Base-by-base conservation (phyloP, 1,140 invertebrate genomes). In the Odontomachus brunneus region DNA sequence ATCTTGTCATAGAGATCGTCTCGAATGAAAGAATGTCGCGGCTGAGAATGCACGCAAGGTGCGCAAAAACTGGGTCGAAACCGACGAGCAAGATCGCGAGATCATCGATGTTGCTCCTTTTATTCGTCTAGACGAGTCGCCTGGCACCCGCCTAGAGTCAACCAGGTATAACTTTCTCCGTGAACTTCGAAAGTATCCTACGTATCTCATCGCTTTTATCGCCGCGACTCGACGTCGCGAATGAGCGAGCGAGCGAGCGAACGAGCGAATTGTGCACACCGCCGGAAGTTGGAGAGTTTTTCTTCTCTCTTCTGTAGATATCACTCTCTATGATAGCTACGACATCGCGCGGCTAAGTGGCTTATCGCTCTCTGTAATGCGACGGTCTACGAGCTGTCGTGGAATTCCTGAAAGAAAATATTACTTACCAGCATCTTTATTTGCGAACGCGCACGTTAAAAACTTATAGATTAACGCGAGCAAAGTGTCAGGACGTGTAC, bases 131-230 rank as follows among this genome's bases (percentile, higher is more conserved):
- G 71, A 86, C 74, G 63, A 81, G 72, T 83, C 55, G 73, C 38
- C 57, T 72, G 73, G 85, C 55, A 57, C 48, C 72, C 65, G 44
- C 57, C 48, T 55, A 62, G 57, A 81, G 74, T 84, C 80, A 86
- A 81, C 83, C 83, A 60, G 73, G 86, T 72, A 76, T 86, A 86
- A 89, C 89, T 90, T 90, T 90, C 89, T 88, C 89, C 88, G 59
- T 89, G 87, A 72, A 85, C 89, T 90, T 80, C 84, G 89, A 90
- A 90, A 90, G 89, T 44, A 11, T 90, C 81, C 72, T 76, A 80
- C 69, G 57, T 83, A 83, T 84, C 83, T 7, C 75, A 33, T 83
- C 51, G 63, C 19, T 26, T 11, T 75, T 73, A 83, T 67, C 59
- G 65, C 38, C 38, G 38, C 17, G 51, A 44, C 75, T n/a, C n/a